A percentile compares a stretch with the other conserved stretches of the same genome.
Evolutionary conservation across 2,797 vertebrate genomes (phyloP).

Genomic region (Anguilla anguilla): DNA sequence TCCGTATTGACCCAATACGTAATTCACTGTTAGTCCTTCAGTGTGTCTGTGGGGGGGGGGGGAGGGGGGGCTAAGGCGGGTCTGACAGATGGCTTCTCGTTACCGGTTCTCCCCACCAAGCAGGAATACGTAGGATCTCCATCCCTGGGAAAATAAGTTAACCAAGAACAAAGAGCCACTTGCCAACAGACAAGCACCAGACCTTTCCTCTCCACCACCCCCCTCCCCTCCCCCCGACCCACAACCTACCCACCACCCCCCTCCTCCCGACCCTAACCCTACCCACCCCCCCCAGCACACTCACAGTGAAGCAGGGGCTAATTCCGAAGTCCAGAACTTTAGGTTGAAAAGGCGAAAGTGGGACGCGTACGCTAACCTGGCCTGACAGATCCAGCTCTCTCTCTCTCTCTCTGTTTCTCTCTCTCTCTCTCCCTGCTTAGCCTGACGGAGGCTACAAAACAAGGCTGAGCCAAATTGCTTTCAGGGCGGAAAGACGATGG

Average conservation of each 20-base stretch:
- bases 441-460: neutral
- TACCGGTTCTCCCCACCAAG: slow-evolving; percentile 39
- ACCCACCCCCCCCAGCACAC: neutral
- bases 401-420: too few relatives aligned
- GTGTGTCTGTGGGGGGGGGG: neutral
- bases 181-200: neutral
- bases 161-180: slow-evolving; percentile 3
- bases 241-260: neutral
- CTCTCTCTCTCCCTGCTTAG: neutral
- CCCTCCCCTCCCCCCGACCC: too few relatives aligned
- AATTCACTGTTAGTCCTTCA: slow-evolving; percentile 46
- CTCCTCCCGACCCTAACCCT: too few relatives aligned
- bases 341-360: slow-evolving; percentile 7
- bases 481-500: slow-evolving; percentile 37
- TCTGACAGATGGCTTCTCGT: slow-evolving; percentile 52
- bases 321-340: slow-evolving; percentile 58
- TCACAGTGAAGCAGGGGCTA: slow-evolving; percentile 46
- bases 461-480: slow-evolving; percentile 51
- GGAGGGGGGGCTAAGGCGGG: slow-evolving; percentile 48
- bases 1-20: slow-evolving; percentile 45
- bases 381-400: neutral
- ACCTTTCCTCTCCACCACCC: too few relatives aligned
- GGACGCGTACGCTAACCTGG: neutral
- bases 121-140: slow-evolving; percentile 55
- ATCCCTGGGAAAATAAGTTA: slow-evolving; percentile 40